Base-by-base conservation (phyloP, 2,113 vertebrate genomes). In the Trichechus manatus region DNA sequence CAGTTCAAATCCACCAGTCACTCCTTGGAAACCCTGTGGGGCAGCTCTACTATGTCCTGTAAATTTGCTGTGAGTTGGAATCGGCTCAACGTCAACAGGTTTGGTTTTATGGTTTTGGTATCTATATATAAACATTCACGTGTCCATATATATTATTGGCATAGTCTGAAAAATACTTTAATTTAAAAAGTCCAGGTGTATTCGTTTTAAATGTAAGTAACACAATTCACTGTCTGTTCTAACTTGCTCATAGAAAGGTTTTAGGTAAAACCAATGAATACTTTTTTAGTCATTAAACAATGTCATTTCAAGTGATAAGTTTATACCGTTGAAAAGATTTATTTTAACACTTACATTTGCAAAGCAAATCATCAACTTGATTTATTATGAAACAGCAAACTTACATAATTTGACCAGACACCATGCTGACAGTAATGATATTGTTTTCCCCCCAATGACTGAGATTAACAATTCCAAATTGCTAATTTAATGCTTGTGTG, bases 351-450 rank as follows among this genome's bases (percentile, higher is more conserved):
- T 91, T 88, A 75, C 1, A 84, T 95, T 96, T 90, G 59, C 87
- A 92, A 89, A 94, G 39, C 33, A 85, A 89, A 80, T 63, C 75
- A 95, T 97, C 97, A 97, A 95, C 75, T 89, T 95, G 77, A 97
- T 97, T 97, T 96, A 96, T 97, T 96, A 63, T 39, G 7, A 87
- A 96, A 97, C 13, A 91, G 44, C 56, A 97, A 94, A 97, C 5
- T 93, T 97, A 70, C 39, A 92, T 95, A 94, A 97, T 96, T 95
- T 93, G 86, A 97, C 89, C 77, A 97, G 97, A 96, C 70, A 95
- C 89, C 89, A 91, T 79, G 95, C 91, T 94, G 83, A 95, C 89
- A 97, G 61, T 95, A 97, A 97, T 97, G 91, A 82, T 94, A 64
- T 39, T 93, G 77, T 91, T 96, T 95, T 66, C 9, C 75, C 70